Base-by-base conservation (phyloP, 2,888 invertebrate species). In the Biston stratarius region DNA sequence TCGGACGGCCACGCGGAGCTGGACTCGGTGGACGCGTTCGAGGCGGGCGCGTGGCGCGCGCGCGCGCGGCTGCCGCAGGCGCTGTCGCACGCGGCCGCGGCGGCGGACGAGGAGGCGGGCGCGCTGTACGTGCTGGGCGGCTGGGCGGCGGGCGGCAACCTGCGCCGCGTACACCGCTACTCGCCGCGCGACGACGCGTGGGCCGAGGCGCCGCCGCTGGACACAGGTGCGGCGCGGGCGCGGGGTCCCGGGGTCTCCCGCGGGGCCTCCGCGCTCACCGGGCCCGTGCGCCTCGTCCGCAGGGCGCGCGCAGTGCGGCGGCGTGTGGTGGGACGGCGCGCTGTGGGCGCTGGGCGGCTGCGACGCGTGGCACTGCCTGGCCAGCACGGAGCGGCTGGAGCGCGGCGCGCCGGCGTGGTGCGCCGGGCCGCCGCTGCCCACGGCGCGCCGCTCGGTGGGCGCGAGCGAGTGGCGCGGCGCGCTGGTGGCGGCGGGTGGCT, bases 281-380 rank as follows among this genome's bases (percentile, higher is more conserved):
- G n/a, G n/a, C n/a, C n/a, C n/a, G n/a, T 38, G 52, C 10, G n/a
- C 14, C 34, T 5, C 33, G 56, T n/a, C n/a, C 77, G 63, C 85
- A 95, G 97, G 96, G 15, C 95, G 97, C 14, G 97, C 97, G 82
- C 97, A 98, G 90, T 96, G 96, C 58, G 97, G 96, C 33, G 96
- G 96, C 40, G 95, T 96, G 69, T 91, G 95, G 40, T 96, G 96
- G 92, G 94, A 94, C 70, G 96, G 95, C 67, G 92, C 95, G 77
- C 94, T 98, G 64, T 97, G 97, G 94, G 97, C 96, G 40, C 96
- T 96, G 67, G 98, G 98, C 67, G 98, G 98, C 38, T 97, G 97
- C 85, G 97, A 98, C 89, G 95, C 96, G n/a, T 98, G 97, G 97
- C 97, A 96, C 89, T 97, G 97, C 86, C 94, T 97, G 53, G 86